Base-by-base conservation (phyloP, 2,113 vertebrate genomes). In the Alosa alosa region DNA sequence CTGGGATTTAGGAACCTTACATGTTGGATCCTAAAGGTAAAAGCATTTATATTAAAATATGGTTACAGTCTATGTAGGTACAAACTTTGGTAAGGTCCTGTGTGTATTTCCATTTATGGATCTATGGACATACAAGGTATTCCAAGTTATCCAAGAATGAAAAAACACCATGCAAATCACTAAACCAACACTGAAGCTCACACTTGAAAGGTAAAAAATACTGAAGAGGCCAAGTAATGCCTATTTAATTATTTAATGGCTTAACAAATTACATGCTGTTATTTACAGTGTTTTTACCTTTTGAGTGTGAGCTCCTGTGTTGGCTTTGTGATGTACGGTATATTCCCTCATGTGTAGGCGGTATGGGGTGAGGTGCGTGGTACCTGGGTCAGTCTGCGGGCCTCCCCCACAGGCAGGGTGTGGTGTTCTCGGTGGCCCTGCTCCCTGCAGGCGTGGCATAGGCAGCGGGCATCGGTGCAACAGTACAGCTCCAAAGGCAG, bases 401-500 rank as follows among this genome's bases (percentile, higher is more conserved):
- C 95, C 2, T 93, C 90, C 0, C 84, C 91, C 18, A 95, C 86
- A 41, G 94, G 85, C 20, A 87, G 57, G 0, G 82, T 64, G 0
- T 82, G 0, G 86, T 94, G 92, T 3, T 89, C 92, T n/a, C 86
- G 0, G 13, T 94, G 93, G 57, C 82, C 86, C 57, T 89, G 86
- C 1, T 46, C 87, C 84, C 89, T 86, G 1, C 97, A 97, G 47
- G 95, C 84, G 75, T 93, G 90, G 88, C 96, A 98, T 87, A 98
- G 91, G 83, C 95, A 96, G 89, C 25, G 60, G 78, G 83, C 0
- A 0, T 99, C 96, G 0, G 81, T 82, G 0, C 85, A 39, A 86
- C 96, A 98, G 90, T 94, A 97, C 68, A 95, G 91, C 3, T 97
- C 95, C 22, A 97, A 91, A 47, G 96, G 93, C 86, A 95, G 92